Evolutionary conservation across 1,140 invertebrate species (phyloP).

Genomic region (Propsilocerus akamusi): DNA sequence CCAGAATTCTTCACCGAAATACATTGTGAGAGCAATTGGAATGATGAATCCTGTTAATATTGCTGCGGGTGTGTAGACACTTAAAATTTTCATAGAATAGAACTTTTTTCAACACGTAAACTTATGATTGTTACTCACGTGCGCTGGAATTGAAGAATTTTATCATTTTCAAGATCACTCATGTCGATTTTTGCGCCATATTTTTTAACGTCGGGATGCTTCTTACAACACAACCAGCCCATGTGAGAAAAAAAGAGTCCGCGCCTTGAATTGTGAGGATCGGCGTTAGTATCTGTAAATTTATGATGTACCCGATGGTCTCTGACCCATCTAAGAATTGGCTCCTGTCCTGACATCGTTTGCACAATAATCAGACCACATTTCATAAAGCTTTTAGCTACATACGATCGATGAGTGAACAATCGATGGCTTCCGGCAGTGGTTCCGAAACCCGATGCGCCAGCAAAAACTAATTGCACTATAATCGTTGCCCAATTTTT

Average conservation of each 20-base stretch:
- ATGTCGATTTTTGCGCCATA: conserved; percentile 34
- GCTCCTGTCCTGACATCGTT: conserved; percentile 28
- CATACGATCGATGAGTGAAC: conserved; percentile 45
- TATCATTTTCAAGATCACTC: conserved; percentile 45
- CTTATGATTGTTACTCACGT: too few species aligned
- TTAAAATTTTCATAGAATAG: not conserved
- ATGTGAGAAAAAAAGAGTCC: conserved; percentile 51
- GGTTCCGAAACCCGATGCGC: conserved; percentile 32
- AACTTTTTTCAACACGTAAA: conserved; percentile 64
- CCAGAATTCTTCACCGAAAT: conserved; percentile 63
- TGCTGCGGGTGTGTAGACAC: not conserved
- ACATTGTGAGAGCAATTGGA: conserved; percentile 45
- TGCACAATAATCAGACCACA: conserved; percentile 12
- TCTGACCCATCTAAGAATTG: conserved; percentile 26
- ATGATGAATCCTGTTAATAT: not conserved
- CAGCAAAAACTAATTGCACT: not conserved
- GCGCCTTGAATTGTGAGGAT: conserved; percentile 41
- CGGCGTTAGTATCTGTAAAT: conserved; percentile 42
- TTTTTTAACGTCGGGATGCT: conserved; percentile 39
- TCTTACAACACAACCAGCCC: conserved; percentile 41
- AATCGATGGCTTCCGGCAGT: conserved; percentile 71
- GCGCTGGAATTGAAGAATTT: conserved; percentile 45
- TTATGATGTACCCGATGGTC: conserved; percentile 47
- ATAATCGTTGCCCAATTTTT: not conserved
- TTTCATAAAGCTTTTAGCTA: conserved; percentile 30